Percentiles rank a stretch among this genome's conserved stretches.
Conservation (phyloP, 2,113 vertebrate species). For the Rhombomys opimus region DNA sequence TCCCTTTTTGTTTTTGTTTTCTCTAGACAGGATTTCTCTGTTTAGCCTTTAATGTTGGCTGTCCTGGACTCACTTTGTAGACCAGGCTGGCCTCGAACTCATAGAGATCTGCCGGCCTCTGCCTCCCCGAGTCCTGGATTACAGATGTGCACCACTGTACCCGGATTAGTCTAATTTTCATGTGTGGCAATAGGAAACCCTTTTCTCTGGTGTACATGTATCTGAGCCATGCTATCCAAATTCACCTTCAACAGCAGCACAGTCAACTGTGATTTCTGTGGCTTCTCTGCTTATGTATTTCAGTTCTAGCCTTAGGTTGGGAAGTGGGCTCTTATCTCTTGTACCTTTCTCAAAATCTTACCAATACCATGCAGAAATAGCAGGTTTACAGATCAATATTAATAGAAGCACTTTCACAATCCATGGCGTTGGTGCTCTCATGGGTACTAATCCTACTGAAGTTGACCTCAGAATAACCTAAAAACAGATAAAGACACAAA, state of each 20-base stretch:
- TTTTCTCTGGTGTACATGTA: neutral
- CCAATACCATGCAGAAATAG: neutral
- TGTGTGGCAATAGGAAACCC: neutral
- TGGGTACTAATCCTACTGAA: neutral
- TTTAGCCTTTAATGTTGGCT: too few relatives aligned
- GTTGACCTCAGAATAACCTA: neutral
- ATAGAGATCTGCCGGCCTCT: too few relatives aligned
- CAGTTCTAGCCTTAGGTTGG: neutral
- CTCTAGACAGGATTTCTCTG: too few relatives aligned
- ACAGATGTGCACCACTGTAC: too few relatives aligned
- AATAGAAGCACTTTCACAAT: neutral
- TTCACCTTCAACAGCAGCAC: neutral
- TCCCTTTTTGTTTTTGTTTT: too few relatives aligned
- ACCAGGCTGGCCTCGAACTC: too few relatives aligned
- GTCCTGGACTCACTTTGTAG: too few relatives aligned
- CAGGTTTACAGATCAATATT: neutral
- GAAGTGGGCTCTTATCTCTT: neutral
- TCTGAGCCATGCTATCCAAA: neutral
- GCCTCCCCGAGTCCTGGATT: too few relatives aligned
- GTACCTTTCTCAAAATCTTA: neutral
- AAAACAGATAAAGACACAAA: neutral
- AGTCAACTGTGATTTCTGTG: neutral
- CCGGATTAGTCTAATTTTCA: neutral
- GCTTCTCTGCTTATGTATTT: neutral
- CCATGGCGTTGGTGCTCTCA: neutral